These are phyloP conservation scores for Parus major DNA, from an alignment of 2,113 vertebrate species.

Conservation along the genomic window DNA sequence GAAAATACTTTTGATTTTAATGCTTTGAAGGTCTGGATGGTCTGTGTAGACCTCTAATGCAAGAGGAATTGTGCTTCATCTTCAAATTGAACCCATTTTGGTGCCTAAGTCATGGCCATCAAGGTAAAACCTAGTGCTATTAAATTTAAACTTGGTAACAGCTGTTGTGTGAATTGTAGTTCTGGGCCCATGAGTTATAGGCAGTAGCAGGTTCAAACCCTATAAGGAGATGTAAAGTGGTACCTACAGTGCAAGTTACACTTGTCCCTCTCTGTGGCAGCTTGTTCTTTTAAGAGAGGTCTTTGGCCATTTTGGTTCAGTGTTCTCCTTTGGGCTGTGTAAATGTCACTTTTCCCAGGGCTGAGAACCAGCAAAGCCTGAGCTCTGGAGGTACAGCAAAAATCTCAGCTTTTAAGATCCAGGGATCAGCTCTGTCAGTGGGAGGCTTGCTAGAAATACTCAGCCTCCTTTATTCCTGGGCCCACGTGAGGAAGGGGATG, in stretches of 20 bases:
- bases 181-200: not conserved
- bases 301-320: not conserved
- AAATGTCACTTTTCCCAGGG: not conserved
- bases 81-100: not conserved
- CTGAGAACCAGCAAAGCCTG: not conserved
- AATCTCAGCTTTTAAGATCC: not conserved
- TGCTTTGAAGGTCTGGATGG: not conserved
- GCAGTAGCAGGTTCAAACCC: not conserved
- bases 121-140: not conserved
- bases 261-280: not conserved
- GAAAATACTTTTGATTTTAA: not conserved
- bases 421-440: not conserved
- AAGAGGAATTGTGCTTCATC: not conserved
- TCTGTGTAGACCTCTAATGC: not conserved
- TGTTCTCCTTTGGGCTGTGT: not conserved
- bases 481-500: accelerated
- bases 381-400: not conserved
- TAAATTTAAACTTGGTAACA: not conserved
- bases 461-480: not conserved
- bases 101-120: not conserved
- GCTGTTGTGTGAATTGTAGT: not conserved
- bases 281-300: not conserved
- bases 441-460: not conserved
- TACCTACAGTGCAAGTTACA: not conserved
- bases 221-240: not conserved